A percentile compares a stretch with the other conserved stretches of the same genome.
Conservation (phyloP, 2,797 vertebrate genomes). For the Lagorchestes hirsutus region DNA sequence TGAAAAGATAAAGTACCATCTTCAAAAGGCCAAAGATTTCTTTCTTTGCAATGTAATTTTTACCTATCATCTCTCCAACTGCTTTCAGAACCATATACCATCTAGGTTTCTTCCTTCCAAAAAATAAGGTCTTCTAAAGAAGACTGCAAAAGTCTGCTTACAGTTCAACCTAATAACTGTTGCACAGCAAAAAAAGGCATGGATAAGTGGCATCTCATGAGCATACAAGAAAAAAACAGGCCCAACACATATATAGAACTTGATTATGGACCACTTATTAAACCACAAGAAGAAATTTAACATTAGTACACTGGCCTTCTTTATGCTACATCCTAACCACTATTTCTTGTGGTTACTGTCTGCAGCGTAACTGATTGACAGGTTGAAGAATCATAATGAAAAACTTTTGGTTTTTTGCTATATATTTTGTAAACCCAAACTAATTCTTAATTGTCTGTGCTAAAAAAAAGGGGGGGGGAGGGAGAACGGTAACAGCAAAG, state of each 20-base stretch:
- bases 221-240: background rate
- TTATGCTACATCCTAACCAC: background rate
- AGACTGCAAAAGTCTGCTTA: too few relatives aligned
- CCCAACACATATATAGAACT: background rate
- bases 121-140: too few relatives aligned
- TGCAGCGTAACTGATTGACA: slow-evolving; percentile 24
- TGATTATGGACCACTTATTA: background rate
- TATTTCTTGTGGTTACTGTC: slow-evolving; percentile 13
- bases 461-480: background rate
- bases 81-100: too few relatives aligned
- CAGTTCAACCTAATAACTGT: background rate
- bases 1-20: too few relatives aligned
- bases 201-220: background rate
- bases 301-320: slow-evolving; percentile 32
- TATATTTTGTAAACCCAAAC: background rate
- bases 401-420: background rate
- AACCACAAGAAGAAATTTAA: slow-evolving; percentile 32
- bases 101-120: too few relatives aligned
- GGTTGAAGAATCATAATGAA: slow-evolving; percentile 30
- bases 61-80: background rate
- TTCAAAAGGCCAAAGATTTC: slow-evolving; percentile 3
- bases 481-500: background rate
- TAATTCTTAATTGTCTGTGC: background rate
- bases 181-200: slow-evolving; percentile 8
- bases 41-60: slow-evolving; percentile 24